Evolutionary conservation across 2,888 invertebrate species (phyloP).

Genomic region (Carcina quercana): DNA sequence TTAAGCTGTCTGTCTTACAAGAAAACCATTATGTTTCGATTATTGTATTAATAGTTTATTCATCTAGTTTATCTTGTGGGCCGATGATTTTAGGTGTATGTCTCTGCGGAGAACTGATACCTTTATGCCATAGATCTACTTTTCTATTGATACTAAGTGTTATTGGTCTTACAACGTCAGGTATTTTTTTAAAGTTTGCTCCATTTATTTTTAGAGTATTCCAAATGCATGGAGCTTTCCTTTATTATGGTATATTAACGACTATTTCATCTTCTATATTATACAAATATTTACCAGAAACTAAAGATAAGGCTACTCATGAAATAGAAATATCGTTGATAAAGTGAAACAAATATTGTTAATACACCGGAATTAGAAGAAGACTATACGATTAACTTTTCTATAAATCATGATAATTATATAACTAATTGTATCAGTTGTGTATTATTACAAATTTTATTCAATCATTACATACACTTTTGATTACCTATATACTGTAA

Average conservation of each 20-base stretch:
- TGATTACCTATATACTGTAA: no score
- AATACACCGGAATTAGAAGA: no score
- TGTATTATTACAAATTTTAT: no score
- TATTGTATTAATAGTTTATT: constrained; percentile 6
- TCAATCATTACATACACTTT: no score
- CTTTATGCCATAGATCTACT: constrained; percentile 10
- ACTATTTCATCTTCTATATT: not conserved
- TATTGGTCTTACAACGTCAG: constrained; percentile 1
- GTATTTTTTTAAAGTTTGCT: constrained; percentile 10
- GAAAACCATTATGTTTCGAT: constrained; percentile 23
- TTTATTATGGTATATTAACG: not conserved
- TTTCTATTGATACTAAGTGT: constrained; percentile 4
- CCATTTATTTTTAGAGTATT: constrained; percentile 2
- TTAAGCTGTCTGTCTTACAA: not conserved
- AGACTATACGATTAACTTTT: no score
- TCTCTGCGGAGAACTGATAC: constrained; percentile 12
- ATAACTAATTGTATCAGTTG: no score
- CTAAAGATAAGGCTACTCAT: constrained; percentile 3
- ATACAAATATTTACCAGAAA: constrained; percentile 4
- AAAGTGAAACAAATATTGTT: no score
- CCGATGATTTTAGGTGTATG: constrained; percentile 7
- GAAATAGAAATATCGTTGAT: no score
- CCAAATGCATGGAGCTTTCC: not conserved
- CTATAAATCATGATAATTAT: no score
- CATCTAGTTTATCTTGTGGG: constrained; percentile 9